Base-by-base conservation (phyloP, 37 sponge, comb jelly and placozoan species). In the Ephydatia muelleri region DNA sequence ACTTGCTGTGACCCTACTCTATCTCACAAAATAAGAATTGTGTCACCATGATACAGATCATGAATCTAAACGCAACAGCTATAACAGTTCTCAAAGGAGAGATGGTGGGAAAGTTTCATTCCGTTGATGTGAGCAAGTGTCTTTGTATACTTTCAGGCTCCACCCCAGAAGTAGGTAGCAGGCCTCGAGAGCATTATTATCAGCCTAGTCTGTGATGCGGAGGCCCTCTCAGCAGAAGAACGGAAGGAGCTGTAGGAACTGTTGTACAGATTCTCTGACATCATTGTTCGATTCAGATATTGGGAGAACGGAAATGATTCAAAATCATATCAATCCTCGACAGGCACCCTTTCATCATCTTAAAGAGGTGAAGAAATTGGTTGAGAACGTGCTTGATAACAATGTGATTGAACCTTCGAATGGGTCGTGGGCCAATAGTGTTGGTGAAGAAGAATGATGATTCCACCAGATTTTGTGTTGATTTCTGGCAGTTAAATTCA, bases 351-450 rank as follows among this genome's bases (percentile, higher is more conserved):
- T 37, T 14, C 37, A 29, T 29, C 23, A 83, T 22, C 30, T 57
- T 9, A 57, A 73, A 27, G 49, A 75, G 27, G 76, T 74, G 30
- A 83, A 48, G 65, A 34, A 73, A 29, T 75, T 83, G 5, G 5
- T 83, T 5, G 25, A 75, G n/a, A 72, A 33, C 32, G 40, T 83
- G 76, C 76, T 75, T 5, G 67, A 75, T 26, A 27, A 75, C 19
- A 47, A 43, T 5, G 66, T 83, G 34, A 74, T 83, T 25, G 30
- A 75, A 22, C 49, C 27, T 1, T 83, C 84, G 8, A 27, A 31
- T n/a, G 79, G 84, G 14, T 76, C 84, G n/a, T 83, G 84, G 84
- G 84, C 84, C 84, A 23, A 83, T 83, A 31, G 84, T 83, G n/a
- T 65, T 83, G 43, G 83, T 83, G 64, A 31, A 72, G 73, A 33